Base-by-base conservation (phyloP, 2,797 vertebrate genomes). In the Karalla daura region DNA sequence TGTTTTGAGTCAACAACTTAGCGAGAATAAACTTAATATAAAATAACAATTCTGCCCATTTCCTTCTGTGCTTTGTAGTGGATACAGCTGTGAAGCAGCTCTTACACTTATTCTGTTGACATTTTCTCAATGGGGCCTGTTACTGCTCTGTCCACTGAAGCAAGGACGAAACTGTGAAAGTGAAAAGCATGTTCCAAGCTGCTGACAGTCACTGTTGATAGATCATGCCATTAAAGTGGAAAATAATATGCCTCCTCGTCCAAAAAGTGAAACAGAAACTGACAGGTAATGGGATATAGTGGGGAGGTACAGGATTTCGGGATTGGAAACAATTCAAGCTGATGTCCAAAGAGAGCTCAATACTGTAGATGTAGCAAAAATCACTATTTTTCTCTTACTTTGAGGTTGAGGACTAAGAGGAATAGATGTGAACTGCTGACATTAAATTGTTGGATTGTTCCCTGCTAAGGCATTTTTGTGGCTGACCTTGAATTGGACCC, bases 201-300 rank as follows among this genome's bases (percentile, higher is more conserved):
- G 78, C 78, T 84, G 88, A 89, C 82, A 88, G 86, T 84, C 74
- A 51, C 71, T 73, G 78, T 78, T 72, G 67, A 86, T 69, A 85
- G 74, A 85, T 83, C 55, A 70, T 84, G 62, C 78, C 74, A 83
- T 86, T 85, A 88, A 86, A 88, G 64, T 88, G 76, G 74, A 90
- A 88, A 87, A 86, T 86, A 85, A 90, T 86, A 87, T 65, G 78
- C 51, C 63, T 83, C 70, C 64, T 55, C 2, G 0, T 83, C 69
- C 74, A 78, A 75, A 81, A 89, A 76, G 53, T 35, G 25, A 78
- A 88, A 88, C 74, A 76, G 61, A 79, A 83, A 72, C 74, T 85
- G 81, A 82, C 79, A 85, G 74, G 74, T 77, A 75, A 74, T 73
- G 63, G 78, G 77, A 69, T 73, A 74, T 60, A 53, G 70, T 50